A percentile compares a stretch with the other conserved stretches of the same genome.
phyloP scores from a whole-genome alignment of 2,888 invertebrate genomes.

The Branchellion lobata region DNA sequence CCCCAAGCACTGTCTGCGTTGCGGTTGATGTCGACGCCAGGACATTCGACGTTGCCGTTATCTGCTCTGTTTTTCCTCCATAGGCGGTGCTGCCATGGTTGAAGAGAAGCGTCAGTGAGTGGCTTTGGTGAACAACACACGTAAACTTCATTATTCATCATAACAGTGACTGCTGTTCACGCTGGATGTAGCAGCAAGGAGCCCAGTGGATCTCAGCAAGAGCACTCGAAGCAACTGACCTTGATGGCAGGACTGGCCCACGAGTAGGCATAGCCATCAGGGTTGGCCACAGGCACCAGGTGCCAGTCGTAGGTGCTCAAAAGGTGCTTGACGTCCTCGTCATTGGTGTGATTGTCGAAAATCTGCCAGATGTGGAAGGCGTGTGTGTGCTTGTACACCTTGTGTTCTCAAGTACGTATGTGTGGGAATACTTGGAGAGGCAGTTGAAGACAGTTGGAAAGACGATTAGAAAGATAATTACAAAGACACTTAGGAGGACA shows the following conservation, averaged over 20 bases:
- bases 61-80: slow-evolving; percentile 43
- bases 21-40: slow-evolving; percentile 42
- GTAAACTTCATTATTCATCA: no score
- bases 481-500: no score
- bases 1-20: slow-evolving; percentile 39
- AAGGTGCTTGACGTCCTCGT: slow-evolving; percentile 3
- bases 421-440: not conserved
- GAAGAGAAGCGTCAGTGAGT: not conserved
- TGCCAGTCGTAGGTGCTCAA: slow-evolving; percentile 35
- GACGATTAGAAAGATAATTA: no score
- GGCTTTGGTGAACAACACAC: no score
- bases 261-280: slow-evolving; percentile 36
- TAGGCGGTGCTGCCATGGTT: slow-evolving; percentile 28
- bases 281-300: slow-evolving; percentile 35
- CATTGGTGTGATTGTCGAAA: not conserved
- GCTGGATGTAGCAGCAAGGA: no score
- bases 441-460: no score
- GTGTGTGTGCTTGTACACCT: no score
- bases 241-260: slow-evolving; percentile 20
- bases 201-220: no score
- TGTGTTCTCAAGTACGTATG: no score
- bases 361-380: not conserved
- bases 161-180: no score
- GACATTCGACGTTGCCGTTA: slow-evolving; percentile 1
- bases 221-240: no score